Base-by-base conservation (phyloP, 2,888 invertebrate species). In the Maniola hyperantus region DNA sequence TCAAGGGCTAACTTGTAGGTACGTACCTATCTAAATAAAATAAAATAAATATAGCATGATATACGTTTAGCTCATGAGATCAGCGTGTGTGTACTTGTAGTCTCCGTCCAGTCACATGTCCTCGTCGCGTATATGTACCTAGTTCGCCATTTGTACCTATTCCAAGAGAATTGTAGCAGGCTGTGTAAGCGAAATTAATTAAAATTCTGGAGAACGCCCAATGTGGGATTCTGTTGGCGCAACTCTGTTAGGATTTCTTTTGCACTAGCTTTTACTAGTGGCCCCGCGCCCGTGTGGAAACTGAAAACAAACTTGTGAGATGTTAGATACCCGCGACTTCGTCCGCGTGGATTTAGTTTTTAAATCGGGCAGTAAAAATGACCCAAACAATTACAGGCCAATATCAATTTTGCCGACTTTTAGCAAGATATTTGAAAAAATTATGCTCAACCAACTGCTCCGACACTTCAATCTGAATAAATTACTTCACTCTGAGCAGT, bases 151-250 rank as follows among this genome's bases (percentile, higher is more conserved):
- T 36, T 54, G 36, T 54, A 36, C n/a, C 39, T 55, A 55, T 55
- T 18, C 55, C 33, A 13, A n/a, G 11, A 39, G 39, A 39, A 55
- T 18, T n/a, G 11, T 39, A 18, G 55, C 55, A 20, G 39, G 39
- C 55, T 55, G 39, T 55, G 39, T 18, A 39, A 20, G 55, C 55
- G 46, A 55, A 63, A 63, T 63, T 55, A 63, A 55, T 63, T 63
- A 54, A 63, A 63, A 63, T 46, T 63, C 54, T 63, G 63, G 63
- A 55, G 34, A 36, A 18, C 44, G 46, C 55, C 63, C 63, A 63
- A 55, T 20, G 36, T 39, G 55, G 18, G 18, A 6, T 39, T 55
- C 55, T 39, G 55, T 36, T 55, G 8, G 7, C 15, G 39, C 8
- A 55, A 55, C 36, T 55, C 15, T 39, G 36, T 54, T 20, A 13